These are phyloP conservation scores for Porites cylindrica DNA, from an alignment of 92 coral and sea anemone species.

Conservation along the genomic window DNA sequence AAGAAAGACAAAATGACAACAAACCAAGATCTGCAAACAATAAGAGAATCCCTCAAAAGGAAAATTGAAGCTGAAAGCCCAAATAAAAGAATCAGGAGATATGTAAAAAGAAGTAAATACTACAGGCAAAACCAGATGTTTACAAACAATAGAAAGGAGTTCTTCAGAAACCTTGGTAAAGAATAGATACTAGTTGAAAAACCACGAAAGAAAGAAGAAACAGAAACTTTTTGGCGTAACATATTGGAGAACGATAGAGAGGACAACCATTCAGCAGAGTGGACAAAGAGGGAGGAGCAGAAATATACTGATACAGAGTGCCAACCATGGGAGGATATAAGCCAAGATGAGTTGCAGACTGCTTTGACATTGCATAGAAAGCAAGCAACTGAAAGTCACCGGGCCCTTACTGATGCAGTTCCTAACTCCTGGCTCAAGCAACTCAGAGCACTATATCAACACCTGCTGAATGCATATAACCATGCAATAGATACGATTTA, in stretches of 20 bases:
- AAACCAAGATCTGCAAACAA: neutral
- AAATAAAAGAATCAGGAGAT: neutral
- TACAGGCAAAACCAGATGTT: conserved; percentile 19
- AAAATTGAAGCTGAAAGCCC: conserved; percentile 19
- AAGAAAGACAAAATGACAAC: neutral
- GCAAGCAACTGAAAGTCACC: conserved; percentile 10
- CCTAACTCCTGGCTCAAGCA: no score
- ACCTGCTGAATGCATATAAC: neutral
- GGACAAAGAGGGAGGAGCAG: no score
- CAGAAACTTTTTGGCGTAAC: neutral
- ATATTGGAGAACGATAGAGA: conserved; percentile 1
- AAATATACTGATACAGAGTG: no score
- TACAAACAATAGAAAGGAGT: conserved; percentile 14
- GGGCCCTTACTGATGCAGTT: neutral
- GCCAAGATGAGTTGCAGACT: no score
- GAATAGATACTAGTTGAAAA: neutral
- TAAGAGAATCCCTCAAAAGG: conserved; percentile 10
- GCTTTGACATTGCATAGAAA: neutral
- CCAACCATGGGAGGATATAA: no score
- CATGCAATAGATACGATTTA: neutral
- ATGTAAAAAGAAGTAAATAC: conserved; percentile 9
- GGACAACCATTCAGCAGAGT: neutral
- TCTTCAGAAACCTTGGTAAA: conserved; percentile 18
- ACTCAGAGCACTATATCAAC: neutral
- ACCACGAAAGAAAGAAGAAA: conserved; percentile 2